Evolutionary conservation across 2,113 vertebrate species (phyloP), one percentile per base, ranked within the genome.

Genomic region (Sorex araneus): DNA sequence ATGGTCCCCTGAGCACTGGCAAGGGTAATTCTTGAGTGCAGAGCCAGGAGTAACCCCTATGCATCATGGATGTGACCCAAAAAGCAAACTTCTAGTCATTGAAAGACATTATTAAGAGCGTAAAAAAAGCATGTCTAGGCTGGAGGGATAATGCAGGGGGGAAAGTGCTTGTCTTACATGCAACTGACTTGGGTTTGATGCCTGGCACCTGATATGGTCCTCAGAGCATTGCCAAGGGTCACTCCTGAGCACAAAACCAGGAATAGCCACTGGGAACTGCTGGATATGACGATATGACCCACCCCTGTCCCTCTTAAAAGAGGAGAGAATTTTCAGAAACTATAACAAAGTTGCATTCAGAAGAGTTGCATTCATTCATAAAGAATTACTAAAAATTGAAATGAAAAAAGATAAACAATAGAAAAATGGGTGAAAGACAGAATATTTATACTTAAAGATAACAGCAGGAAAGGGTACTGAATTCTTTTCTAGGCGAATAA

Each of bases 351-450:
- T 64, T 70, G 8, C 34, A 66, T 8, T 64, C 64, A 57, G 12
- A 80, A 79, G 60, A 73, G 40, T 40, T 40, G 40, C 40, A 40
- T 50, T 50, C 47, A 50, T 50, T 2, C 2, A 45, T 23, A 70
- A 84, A 79, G 47, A 75, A 75, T 57, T 75, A 21, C 67, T 43
- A 47, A 13, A 87, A 40, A 83, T 45, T 15, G 43, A 73, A 75
- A 91, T 45, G 34, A 87, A 76, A 76, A 92, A 74, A 85, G 30
- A 87, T 36, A 21, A 47, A 8, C 66, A 40, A 34, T 12, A 57
- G 63, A 50, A 78, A 90, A 85, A 28, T 45, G 64, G 25, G 54
- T 19, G 57, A 77, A 87, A 70, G 64, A 36, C 11, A 63, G 86
- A 83, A 79, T 25, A 64, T 67, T 25, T 67, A 34, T 28, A 19